phyloP scores from a whole-genome alignment of 2,888 invertebrate species.

The Choreutis nemorana region DNA sequence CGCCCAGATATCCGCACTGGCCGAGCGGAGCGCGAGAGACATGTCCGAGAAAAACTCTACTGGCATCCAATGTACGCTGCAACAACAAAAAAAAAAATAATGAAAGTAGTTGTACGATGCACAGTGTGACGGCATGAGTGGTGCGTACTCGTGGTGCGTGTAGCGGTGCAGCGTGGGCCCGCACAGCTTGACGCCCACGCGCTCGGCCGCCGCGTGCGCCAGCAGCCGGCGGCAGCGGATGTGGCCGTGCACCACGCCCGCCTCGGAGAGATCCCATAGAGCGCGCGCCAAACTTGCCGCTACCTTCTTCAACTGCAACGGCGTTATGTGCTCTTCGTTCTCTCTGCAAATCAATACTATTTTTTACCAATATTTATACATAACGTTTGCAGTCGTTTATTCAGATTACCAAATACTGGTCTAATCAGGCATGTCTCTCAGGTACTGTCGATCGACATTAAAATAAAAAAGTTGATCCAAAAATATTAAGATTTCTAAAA shows the following conservation, averaged over 20 bases:
- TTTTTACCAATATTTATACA: too few species aligned
- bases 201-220: slow-evolving; percentile 72
- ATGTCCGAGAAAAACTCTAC: slow-evolving; percentile 80
- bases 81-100: slow-evolving; percentile 12
- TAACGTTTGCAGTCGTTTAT: too few species aligned
- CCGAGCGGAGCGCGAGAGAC: slow-evolving; percentile 71
- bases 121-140: not conserved
- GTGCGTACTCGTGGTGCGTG: slow-evolving; percentile 71
- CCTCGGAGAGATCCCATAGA: slow-evolving; percentile 87
- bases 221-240: slow-evolving; percentile 84
- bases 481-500: too few species aligned
- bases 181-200: slow-evolving; percentile 79
- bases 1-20: slow-evolving; percentile 88
- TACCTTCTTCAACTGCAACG: slow-evolving; percentile 82
- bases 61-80: slow-evolving; percentile 91
- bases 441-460: too few species aligned
- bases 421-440: too few species aligned
- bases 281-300: slow-evolving; percentile 84
- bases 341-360: slow-evolving; percentile 27
- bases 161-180: slow-evolving; percentile 81
- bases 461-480: too few species aligned
- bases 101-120: not conserved
- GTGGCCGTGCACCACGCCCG: slow-evolving; percentile 83
- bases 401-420: too few species aligned
- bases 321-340: slow-evolving; percentile 57